Conservation (phyloP, 2,113 vertebrate genomes). For the Picathartes gymnocephalus region DNA sequence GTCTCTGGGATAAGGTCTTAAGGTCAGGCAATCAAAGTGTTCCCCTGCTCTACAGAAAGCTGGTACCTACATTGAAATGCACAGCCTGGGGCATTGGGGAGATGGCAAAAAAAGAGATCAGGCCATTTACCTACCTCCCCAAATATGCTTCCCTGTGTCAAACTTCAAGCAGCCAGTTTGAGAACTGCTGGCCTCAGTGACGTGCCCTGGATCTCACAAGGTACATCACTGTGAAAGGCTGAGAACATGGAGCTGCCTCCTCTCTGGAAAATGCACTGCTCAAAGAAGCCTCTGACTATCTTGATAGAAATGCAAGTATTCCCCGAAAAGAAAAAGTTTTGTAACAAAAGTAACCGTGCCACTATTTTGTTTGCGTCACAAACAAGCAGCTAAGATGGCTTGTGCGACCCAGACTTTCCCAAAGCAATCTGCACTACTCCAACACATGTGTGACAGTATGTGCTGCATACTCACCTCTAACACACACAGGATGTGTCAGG, state of each 20-base stretch:
- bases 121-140: neutral
- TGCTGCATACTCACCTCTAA: neutral
- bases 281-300: neutral
- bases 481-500: accelerated
- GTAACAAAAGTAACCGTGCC: neutral
- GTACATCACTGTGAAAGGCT: neutral
- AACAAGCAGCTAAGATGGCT: neutral
- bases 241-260: neutral
- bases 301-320: neutral
- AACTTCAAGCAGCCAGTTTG: neutral
- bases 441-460: accelerated
- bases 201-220: accelerated
- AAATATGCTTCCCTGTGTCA: neutral
- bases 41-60: neutral
- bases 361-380: neutral
- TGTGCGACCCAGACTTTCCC: neutral
- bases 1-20: neutral
- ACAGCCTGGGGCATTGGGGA: neutral
- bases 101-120: neutral
- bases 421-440: neutral
- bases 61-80: neutral
- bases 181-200: neutral
- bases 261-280: neutral
- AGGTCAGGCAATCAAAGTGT: neutral
- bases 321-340: neutral